Percentiles rank a stretch among this genome's conserved stretches.
Conservation (phyloP, 2,797 vertebrate species). For the Poeciliopsis paucimaculata region DNA sequence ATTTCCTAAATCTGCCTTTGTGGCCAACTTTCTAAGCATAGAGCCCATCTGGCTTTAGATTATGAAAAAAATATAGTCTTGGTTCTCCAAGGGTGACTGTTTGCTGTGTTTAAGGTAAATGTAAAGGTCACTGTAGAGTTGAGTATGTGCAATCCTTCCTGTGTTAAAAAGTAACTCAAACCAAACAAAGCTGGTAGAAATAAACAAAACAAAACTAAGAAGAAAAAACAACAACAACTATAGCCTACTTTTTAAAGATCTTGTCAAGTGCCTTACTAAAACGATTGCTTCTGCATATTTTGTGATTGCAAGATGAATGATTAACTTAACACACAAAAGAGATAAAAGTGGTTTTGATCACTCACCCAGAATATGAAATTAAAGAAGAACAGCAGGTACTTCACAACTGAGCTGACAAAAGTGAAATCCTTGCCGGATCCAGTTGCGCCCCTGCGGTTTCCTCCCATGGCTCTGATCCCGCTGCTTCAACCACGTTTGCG, state of each 20-base stretch:
- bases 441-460: constrained; percentile 54
- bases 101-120: neutral
- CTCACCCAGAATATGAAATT: constrained; percentile 94
- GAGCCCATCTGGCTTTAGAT: neutral
- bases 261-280: neutral
- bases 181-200: constrained; percentile 19
- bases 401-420: constrained; percentile 87
- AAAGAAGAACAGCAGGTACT: constrained; percentile 91
- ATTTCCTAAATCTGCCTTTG: neutral
- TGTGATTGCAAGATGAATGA: neutral
- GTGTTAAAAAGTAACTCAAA: constrained; percentile 44
- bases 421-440: constrained; percentile 77
- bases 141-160: neutral
- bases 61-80: neutral
- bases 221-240: neutral
- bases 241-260: neutral
- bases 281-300: neutral
- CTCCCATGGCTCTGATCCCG: constrained; percentile 43
- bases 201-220: no score
- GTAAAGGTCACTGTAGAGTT: neutral
- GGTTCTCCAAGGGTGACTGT: neutral
- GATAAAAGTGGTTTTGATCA: constrained; percentile 17
- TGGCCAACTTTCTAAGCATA: neutral
- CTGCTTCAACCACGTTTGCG: constrained; percentile 7
- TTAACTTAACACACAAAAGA: constrained; percentile 3